Percentiles rank a stretch among this genome's conserved stretches.
Conservation (phyloP, 2,113 vertebrate genomes). For the Clupea harengus region DNA sequence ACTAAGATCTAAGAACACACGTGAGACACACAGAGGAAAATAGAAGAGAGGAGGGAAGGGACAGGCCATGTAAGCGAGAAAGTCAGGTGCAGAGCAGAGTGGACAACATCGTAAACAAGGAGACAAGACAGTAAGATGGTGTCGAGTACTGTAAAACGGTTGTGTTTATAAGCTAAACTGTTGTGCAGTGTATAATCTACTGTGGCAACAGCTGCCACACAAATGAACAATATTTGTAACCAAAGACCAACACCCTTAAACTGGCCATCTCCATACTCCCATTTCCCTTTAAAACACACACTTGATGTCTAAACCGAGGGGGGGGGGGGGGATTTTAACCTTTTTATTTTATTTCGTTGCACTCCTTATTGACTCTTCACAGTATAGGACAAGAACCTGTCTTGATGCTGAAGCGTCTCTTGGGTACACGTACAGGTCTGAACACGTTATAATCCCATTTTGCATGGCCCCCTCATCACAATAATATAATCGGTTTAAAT, state of each 20-base stretch:
- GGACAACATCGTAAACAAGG: neutral
- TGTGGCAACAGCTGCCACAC: neutral
- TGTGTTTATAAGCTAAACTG: neutral
- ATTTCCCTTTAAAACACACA: too few relatives aligned
- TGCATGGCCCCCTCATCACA: neutral
- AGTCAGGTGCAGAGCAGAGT: neutral
- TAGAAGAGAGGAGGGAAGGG: neutral
- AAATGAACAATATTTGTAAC: neutral
- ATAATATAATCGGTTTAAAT: neutral
- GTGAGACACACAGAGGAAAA: neutral
- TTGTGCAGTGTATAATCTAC: neutral
- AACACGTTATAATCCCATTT: neutral
- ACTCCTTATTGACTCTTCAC: neutral
- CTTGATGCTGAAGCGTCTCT: neutral
- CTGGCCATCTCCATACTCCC: too few relatives aligned
- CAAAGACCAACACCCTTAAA: neutral
- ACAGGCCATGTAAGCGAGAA: too few relatives aligned
- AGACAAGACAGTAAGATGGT: neutral
- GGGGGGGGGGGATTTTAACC: neutral
- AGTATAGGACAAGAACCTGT: neutral
- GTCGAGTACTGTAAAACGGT: neutral
- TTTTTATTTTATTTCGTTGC: neutral
- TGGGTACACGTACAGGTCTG: neutral
- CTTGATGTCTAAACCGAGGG: too few relatives aligned
- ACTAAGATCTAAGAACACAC: neutral